Evolutionary conservation across 2,113 vertebrate genomes (phyloP).

Genomic region (Empidonax traillii): DNA sequence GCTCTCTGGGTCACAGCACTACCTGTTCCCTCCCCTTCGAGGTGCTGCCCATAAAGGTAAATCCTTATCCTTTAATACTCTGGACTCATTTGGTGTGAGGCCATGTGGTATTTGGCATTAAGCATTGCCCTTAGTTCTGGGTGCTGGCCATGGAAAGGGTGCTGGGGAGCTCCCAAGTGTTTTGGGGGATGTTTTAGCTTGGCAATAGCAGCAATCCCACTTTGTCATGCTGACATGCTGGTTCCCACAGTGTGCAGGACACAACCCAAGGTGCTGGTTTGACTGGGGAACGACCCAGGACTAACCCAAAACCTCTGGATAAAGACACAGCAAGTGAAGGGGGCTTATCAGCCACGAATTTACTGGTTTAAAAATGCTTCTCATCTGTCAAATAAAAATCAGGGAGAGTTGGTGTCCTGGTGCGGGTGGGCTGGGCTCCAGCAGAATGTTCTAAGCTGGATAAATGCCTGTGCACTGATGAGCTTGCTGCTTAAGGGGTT

Average conservation of each 20-base stretch:
- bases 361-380: background rate
- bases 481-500: background rate
- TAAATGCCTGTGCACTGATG: background rate
- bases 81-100: background rate
- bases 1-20: background rate
- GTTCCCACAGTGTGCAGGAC: background rate
- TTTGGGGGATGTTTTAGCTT: background rate
- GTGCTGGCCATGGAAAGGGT: background rate
- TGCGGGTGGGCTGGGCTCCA: background rate
- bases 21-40: background rate
- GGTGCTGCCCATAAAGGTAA: background rate
- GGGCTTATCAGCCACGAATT: background rate
- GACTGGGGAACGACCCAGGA: background rate
- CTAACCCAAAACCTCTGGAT: background rate
- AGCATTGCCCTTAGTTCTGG: background rate
- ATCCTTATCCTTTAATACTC: constrained; percentile 37
- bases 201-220: background rate
- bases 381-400: background rate
- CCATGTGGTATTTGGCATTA: background rate
- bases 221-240: background rate
- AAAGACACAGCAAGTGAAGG: background rate
- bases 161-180: background rate
- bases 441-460: constrained; percentile 12
- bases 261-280: background rate
- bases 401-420: background rate